Percentiles rank a stretch among this genome's conserved stretches.
phyloP scores from a whole-genome alignment of 53 echinoderm and acorn worm species.

The Echinarachnius parma region DNA sequence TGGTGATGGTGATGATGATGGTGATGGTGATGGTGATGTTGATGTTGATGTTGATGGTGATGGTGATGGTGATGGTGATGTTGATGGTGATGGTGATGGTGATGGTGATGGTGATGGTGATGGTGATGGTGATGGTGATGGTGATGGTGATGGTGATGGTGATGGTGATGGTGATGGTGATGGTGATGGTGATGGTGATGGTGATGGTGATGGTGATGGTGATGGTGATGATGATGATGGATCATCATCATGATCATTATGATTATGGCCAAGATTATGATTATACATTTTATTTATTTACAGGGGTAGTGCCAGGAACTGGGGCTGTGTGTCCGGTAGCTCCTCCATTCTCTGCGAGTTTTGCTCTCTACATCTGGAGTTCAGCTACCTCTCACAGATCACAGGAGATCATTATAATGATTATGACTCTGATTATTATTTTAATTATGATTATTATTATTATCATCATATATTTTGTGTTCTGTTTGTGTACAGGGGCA shows the following conservation, averaged over 20 bases:
- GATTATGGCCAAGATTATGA: neutral
- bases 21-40: neutral
- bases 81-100: neutral
- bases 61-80: neutral
- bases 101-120: neutral
- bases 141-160: neutral
- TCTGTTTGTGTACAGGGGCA: constrained; percentile 61
- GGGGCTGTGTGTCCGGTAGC: constrained; percentile 98
- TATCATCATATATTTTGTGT: no score
- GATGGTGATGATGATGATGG: neutral
- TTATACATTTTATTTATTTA: neutral
- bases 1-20: neutral
- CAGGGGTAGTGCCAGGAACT: constrained; percentile 89
- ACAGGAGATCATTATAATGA: constrained; percentile 72
- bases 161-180: neutral
- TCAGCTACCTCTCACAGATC: constrained; percentile 85
- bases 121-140: neutral
- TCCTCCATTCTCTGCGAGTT: constrained; percentile 95
- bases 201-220: neutral
- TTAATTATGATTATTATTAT: no score
- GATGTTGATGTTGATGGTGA: neutral
- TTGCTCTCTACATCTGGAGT: constrained; percentile 94
- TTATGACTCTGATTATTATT: no score
- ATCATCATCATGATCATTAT: neutral
- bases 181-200: neutral